These are phyloP conservation scores for Rhinichthys klamathensis DNA, from an alignment of 2,113 vertebrate genomes.

Conservation along the genomic window DNA sequence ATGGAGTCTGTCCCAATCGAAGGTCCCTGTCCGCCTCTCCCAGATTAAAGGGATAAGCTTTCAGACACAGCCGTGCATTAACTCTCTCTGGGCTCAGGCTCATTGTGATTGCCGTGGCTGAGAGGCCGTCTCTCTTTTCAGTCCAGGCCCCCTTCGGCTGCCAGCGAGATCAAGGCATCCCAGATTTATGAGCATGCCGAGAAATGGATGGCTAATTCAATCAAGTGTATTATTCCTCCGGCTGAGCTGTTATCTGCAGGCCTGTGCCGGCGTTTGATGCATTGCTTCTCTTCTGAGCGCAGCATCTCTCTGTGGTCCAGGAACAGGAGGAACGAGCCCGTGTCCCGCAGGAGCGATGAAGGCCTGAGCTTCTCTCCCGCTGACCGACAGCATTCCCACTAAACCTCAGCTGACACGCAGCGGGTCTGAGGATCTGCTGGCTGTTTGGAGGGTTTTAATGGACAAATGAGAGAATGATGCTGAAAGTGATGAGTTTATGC, in stretches of 20 bases:
- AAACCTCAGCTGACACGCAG: not conserved
- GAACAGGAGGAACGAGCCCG: constrained; percentile 47
- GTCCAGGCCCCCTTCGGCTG: constrained; percentile 64
- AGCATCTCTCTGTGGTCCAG: constrained; percentile 49
- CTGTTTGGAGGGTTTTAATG: not conserved
- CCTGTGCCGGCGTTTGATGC: constrained; percentile 72
- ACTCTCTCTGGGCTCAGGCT: constrained; percentile 50
- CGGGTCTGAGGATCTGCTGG: constrained; percentile 15
- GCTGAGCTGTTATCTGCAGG: constrained; percentile 69
- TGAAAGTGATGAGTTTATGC: constrained; percentile 2
- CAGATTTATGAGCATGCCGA: constrained; percentile 67
- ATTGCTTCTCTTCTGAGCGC: constrained; percentile 67
- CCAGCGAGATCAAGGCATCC: constrained; percentile 70
- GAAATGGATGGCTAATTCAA: constrained; percentile 74
- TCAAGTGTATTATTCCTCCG: constrained; percentile 73
- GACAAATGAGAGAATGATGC: not conserved
- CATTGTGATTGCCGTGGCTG: constrained; percentile 38
- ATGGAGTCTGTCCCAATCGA: constrained; percentile 29
- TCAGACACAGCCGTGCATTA: constrained; percentile 46
- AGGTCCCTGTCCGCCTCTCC: constrained; percentile 44
- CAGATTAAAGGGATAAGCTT: constrained; percentile 54
- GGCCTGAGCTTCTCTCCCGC: constrained; percentile 22
- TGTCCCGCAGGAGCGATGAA: constrained; percentile 33
- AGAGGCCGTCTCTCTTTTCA: constrained; percentile 59
- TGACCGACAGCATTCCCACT: constrained; percentile 7